Evolutionary conservation across 2,797 vertebrate species (phyloP).

Genomic region (Euphonia xanthogaster): DNA sequence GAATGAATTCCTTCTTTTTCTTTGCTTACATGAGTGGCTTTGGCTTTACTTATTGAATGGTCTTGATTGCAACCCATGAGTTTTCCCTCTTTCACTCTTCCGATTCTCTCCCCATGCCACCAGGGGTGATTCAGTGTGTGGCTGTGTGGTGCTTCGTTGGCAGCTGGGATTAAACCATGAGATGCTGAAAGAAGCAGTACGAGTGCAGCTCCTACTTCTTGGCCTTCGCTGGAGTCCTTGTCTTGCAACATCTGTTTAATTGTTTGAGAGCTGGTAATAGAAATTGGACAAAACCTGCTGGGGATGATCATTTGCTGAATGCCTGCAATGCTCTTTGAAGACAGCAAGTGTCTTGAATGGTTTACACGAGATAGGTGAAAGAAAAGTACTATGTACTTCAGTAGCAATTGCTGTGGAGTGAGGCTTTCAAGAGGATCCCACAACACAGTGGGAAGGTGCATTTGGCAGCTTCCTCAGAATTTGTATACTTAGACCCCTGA

Average conservation of each 20-base stretch:
- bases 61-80: not conserved
- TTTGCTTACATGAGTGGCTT: not conserved
- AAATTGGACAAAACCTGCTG: not conserved
- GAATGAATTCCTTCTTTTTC: not conserved
- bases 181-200: not conserved
- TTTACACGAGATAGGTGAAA: not conserved
- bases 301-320: not conserved
- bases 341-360: not conserved
- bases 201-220: not conserved
- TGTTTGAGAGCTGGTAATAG: not conserved
- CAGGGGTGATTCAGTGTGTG: not conserved
- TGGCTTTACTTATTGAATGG: not conserved
- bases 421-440: not conserved
- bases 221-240: not conserved
- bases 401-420: not conserved
- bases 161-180: not conserved
- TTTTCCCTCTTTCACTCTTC: not conserved
- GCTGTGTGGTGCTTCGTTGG: fast-evolving
- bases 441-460: not conserved
- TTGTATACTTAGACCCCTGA: not conserved
- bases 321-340: not conserved
- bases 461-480: not conserved
- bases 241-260: not conserved
- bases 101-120: not conserved
- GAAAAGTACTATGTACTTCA: not conserved